phyloP scores from a whole-genome alignment of 2,797 vertebrate genomes.

The Salmo trutta region DNA sequence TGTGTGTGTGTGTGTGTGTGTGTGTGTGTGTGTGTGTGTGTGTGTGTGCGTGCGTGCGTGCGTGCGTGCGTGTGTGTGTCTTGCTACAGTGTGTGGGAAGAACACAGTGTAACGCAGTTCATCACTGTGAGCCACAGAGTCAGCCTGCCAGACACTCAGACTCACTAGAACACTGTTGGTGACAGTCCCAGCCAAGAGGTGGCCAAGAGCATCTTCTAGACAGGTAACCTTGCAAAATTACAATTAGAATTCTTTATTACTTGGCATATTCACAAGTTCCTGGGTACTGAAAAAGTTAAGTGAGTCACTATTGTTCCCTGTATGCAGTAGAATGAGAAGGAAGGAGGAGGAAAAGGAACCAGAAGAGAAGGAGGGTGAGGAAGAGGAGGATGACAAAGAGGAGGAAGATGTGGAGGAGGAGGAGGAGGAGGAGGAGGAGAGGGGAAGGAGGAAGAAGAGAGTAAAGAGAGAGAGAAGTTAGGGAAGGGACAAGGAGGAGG shows the following conservation, averaged over 20 bases:
- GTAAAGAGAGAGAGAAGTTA: too few relatives aligned
- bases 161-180: conserved; percentile 1
- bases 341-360: neutral
- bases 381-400: too few relatives aligned
- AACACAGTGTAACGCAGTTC: neutral
- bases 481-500: too few relatives aligned
- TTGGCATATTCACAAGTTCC: neutral
- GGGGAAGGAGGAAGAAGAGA: too few relatives aligned
- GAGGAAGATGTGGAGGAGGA: too few relatives aligned
- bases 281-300: neutral
- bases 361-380: neutral
- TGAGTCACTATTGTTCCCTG: neutral
- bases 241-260: conserved; percentile 1
- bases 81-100: neutral
- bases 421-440: too few relatives aligned
- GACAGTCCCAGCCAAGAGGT: neutral
- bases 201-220: neutral
- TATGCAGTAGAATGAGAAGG: neutral
- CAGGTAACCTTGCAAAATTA: neutral
- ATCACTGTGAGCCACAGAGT: neutral
- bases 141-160: neutral
- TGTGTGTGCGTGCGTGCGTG: neutral
- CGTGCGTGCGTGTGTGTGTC: too few relatives aligned
- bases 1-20: neutral
- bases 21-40: neutral